These are phyloP conservation scores for Luperina nickerlii DNA, from an alignment of 2,888 invertebrate species.

Conservation along the genomic window DNA sequence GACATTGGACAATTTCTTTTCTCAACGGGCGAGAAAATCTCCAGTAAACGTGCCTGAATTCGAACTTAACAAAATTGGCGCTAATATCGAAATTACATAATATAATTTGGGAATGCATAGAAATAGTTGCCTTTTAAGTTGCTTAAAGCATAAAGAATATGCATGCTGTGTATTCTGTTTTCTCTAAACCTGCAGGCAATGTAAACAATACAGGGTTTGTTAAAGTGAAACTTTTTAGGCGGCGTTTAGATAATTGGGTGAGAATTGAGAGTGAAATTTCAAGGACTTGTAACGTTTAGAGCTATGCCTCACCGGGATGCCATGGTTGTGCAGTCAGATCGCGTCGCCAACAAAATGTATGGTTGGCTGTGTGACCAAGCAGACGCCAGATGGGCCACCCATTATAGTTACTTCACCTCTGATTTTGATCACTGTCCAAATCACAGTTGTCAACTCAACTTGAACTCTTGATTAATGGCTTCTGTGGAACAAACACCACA, in stretches of 20 bases:
- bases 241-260: not conserved
- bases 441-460: too few relatives aligned
- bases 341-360: too few relatives aligned
- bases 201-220: not conserved
- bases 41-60: not conserved
- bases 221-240: not conserved
- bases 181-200: constrained; percentile 16
- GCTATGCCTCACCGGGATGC: too few relatives aligned
- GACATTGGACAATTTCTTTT: not conserved
- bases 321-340: too few relatives aligned
- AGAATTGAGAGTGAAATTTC: too few relatives aligned
- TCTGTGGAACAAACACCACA: too few relatives aligned
- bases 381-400: too few relatives aligned
- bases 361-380: too few relatives aligned
- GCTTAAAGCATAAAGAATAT: constrained; percentile 6
- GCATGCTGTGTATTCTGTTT: not conserved
- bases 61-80: not conserved
- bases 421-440: too few relatives aligned
- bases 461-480: too few relatives aligned
- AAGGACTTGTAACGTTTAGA: too few relatives aligned
- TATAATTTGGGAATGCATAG: constrained; percentile 43
- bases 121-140: constrained; percentile 10
- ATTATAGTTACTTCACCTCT: too few relatives aligned
- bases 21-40: not conserved
- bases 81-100: not conserved